Evolutionary conservation across 2,888 invertebrate species (phyloP).

Genomic region (Tyria jacobaeae): DNA sequence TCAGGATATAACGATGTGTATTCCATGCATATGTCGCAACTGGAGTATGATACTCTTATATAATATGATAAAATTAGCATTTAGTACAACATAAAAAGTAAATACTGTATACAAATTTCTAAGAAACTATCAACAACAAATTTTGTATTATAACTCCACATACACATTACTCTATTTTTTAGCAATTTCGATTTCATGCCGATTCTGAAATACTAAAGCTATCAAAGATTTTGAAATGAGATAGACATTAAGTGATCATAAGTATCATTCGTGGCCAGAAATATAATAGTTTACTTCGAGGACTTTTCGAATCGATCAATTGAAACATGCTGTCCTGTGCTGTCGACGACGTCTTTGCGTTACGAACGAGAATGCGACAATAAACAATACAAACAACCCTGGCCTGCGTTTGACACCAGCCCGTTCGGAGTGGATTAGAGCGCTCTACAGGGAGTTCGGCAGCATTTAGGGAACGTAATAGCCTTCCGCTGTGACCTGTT

Average conservation of each 20-base stretch:
- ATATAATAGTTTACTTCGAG: conserved; percentile 69
- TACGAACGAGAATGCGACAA: conserved; percentile 81
- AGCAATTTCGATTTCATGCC: conserved; percentile 44
- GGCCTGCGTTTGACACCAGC: conserved; percentile 86
- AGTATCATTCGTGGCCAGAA: conserved; percentile 67
- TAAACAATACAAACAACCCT: conserved; percentile 86
- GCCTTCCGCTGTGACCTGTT: conserved; percentile 85
- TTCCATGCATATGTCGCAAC: too few species aligned
- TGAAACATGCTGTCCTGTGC: conserved; percentile 74
- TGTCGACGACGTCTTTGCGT: conserved; percentile 77
- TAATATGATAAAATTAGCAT: too few species aligned
- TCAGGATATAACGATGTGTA: too few species aligned
- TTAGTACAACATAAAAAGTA: too few species aligned
- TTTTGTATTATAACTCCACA: not conserved
- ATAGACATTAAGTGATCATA: conserved; percentile 66
- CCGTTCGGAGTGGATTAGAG: conserved; percentile 85
- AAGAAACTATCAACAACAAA: too few species aligned
- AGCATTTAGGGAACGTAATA: conserved; percentile 86
- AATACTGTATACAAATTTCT: too few species aligned
- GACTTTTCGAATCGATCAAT: conserved; percentile 74
- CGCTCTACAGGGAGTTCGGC: conserved; percentile 84
- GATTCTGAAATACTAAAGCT: conserved; percentile 45
- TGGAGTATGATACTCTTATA: too few species aligned
- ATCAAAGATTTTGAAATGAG: conserved; percentile 51
- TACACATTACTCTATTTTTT: conserved; percentile 12